Evolutionary conservation across 2,888 invertebrate genomes (phyloP).

Genomic region (Parelbella ahira): DNA sequence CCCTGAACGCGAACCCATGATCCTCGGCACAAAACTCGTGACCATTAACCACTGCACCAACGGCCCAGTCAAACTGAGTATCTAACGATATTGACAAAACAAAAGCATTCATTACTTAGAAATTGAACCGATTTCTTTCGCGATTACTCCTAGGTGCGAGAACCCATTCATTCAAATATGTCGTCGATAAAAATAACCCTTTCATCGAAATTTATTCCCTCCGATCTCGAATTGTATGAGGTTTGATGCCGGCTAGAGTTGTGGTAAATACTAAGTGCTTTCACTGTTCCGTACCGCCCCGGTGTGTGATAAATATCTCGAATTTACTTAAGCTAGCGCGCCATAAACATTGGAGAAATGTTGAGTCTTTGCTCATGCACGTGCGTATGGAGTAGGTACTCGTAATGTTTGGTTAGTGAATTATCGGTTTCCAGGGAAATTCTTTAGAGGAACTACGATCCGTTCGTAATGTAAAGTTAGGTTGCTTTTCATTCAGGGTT

Average conservation of each 20-base stretch:
- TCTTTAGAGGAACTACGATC: too few species aligned
- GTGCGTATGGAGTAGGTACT: too few species aligned
- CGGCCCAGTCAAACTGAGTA: too few species aligned
- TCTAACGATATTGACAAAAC: too few species aligned
- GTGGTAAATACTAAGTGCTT: slow-evolving; percentile 7
- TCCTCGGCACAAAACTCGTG: too few species aligned
- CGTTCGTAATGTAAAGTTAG: too few species aligned
- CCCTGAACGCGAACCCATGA: too few species aligned
- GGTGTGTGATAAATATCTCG: neutral
- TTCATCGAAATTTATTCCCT: slow-evolving; percentile 17
- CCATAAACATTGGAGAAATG: neutral
- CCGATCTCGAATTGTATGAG: slow-evolving; percentile 14
- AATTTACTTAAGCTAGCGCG: neutral
- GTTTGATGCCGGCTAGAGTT: slow-evolving; percentile 8
- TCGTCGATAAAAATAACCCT: slow-evolving; percentile 15
- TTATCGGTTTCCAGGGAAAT: too few species aligned
- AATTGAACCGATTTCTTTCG: slow-evolving; percentile 1
- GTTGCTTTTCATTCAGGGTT: too few species aligned
- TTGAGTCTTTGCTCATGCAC: neutral
- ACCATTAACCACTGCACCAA: too few species aligned
- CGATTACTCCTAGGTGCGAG: slow-evolving; percentile 4
- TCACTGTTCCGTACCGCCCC: slow-evolving; percentile 1
- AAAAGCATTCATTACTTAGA: too few species aligned
- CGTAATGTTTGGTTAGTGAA: too few species aligned
- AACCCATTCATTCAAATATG: slow-evolving; percentile 10